Evolutionary conservation across 2,888 invertebrate species (phyloP).

Genomic region (Barypeithes pellucidus): DNA sequence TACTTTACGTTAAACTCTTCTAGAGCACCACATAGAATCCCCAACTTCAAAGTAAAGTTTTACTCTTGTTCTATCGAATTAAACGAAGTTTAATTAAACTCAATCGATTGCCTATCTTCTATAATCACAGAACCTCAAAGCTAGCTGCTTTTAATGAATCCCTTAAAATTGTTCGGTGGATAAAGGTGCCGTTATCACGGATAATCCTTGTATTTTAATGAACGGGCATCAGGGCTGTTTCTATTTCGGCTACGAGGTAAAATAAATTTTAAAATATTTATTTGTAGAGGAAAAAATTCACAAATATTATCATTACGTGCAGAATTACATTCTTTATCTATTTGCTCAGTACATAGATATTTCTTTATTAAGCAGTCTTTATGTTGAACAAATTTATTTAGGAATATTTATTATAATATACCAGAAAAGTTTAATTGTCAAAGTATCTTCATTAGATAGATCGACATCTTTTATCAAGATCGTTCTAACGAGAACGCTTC

Average conservation of each 20-base stretch:
- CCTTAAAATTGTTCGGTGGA: not conserved
- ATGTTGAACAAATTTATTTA: too few species aligned
- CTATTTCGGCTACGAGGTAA: not conserved
- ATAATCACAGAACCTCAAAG: conserved; percentile 6
- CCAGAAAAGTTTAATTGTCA: too few species aligned
- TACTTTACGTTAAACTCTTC: not conserved
- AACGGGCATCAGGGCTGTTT: not conserved
- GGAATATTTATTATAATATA: too few species aligned
- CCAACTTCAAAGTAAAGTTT: not conserved
- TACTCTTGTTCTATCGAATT: not conserved
- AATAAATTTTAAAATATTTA: not conserved
- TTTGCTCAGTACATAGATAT: too few species aligned
- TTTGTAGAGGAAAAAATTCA: too few species aligned
- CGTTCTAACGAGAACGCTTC: too few species aligned
- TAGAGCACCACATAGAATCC: not conserved
- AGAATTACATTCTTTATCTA: too few species aligned
- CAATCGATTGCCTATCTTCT: not conserved
- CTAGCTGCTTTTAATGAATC: not conserved
- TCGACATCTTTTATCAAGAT: too few species aligned
- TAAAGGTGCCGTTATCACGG: not conserved
- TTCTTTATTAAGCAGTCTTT: too few species aligned
- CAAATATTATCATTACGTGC: too few species aligned
- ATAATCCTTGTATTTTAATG: conserved; percentile 10
- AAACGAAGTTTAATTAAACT: conserved; percentile 1
- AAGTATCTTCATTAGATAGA: too few species aligned